phyloP scores from a whole-genome alignment of 2,797 vertebrate species.

The Acanthurus leucopareius region DNA sequence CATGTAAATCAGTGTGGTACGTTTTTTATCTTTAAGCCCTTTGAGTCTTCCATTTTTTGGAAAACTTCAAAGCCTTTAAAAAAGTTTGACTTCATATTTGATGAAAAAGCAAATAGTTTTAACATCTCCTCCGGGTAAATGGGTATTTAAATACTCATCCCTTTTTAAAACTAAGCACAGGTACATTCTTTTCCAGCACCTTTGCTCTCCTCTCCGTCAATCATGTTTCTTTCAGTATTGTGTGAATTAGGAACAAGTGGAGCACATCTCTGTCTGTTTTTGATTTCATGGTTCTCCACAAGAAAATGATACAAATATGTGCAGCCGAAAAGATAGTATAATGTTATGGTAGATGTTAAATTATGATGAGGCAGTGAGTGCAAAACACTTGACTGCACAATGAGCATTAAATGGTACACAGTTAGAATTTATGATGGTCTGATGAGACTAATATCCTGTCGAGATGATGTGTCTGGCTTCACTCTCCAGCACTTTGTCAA shows the following conservation, averaged over 20 bases:
- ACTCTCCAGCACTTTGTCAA: conserved; percentile 50
- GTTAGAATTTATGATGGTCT: conserved; percentile 75
- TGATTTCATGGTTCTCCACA: conserved; percentile 15
- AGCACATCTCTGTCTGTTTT: conserved; percentile 27
- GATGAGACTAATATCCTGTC: conserved; percentile 74
- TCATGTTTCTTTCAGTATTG: background rate
- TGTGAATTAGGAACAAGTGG: background rate
- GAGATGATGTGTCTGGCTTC: conserved; percentile 60
- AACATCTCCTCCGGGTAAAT: conserved; percentile 46
- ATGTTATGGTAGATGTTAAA: conserved; percentile 53
- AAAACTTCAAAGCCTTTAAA: background rate
- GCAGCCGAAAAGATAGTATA: conserved; percentile 42
- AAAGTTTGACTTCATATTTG: background rate
- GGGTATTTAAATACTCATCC: conserved; percentile 24
- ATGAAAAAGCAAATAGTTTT: conserved; percentile 22
- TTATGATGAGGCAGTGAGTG: conserved; percentile 58
- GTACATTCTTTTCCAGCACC: conserved; percentile 1
- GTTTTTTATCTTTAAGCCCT: background rate
- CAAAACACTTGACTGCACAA: conserved; percentile 45
- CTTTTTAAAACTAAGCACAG: background rate
- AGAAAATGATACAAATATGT: conserved; percentile 19
- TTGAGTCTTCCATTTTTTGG: background rate
- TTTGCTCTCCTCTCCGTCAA: background rate
- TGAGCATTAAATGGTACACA: conserved; percentile 55
- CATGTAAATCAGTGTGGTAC: background rate